These are phyloP conservation scores for Cydia pomonella DNA, from an alignment of 1,140 invertebrate species.

Conservation along the genomic window DNA sequence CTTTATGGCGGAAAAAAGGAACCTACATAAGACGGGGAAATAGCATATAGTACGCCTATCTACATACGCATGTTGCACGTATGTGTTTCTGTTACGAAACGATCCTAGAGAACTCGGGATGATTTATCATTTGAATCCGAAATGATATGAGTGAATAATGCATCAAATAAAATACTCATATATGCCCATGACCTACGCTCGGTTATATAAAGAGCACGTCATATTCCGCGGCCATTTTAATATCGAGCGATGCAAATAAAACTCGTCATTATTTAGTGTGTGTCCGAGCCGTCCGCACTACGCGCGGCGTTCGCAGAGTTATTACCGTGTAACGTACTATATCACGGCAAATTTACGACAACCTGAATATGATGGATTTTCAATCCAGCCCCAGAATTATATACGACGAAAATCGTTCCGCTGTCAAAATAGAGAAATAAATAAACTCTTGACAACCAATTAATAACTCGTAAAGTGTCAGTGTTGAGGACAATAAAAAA, in stretches of 20 bases:
- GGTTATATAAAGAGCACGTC: slow-evolving; percentile 50
- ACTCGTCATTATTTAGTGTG: slow-evolving; percentile 71
- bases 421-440: slow-evolving; percentile 79
- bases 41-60: slow-evolving; percentile 71
- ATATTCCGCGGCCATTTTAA: slow-evolving; percentile 72
- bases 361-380: slow-evolving; percentile 80
- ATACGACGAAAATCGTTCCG: slow-evolving; percentile 72
- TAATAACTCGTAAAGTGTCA: slow-evolving; percentile 81
- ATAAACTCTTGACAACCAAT: slow-evolving; percentile 80
- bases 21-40: slow-evolving; percentile 76
- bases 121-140: neutral
- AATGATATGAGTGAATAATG: neutral
- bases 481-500: slow-evolving; percentile 74
- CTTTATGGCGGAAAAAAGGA: slow-evolving; percentile 81
- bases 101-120: slow-evolving; percentile 40
- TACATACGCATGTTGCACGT: slow-evolving; percentile 64
- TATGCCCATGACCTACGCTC: neutral
- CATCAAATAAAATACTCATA: neutral
- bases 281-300: slow-evolving; percentile 75
- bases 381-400: slow-evolving; percentile 70
- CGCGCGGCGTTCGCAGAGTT: slow-evolving; percentile 70
- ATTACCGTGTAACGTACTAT: slow-evolving; percentile 76
- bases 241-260: slow-evolving; percentile 50
- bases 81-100: slow-evolving; percentile 70
- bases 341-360: slow-evolving; percentile 78